These are phyloP conservation scores for Norana najaformis DNA, from an alignment of 2,888 invertebrate species.

Conservation along the genomic window DNA sequence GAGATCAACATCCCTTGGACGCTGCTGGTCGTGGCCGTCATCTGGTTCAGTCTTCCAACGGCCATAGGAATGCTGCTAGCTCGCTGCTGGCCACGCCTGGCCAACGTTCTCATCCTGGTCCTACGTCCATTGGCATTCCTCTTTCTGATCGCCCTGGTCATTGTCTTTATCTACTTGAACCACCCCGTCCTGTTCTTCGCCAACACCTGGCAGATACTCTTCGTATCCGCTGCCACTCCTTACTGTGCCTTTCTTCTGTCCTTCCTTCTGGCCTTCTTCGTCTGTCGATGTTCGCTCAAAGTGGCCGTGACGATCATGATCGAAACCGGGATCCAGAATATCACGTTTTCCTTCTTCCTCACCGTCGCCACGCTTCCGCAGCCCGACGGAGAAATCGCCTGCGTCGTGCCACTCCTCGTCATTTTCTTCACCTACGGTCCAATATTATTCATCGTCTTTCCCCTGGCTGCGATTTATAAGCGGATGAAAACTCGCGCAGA, in stretches of 20 bases:
- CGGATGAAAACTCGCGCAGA: neutral
- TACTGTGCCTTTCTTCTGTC: neutral
- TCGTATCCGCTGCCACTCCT: neutral
- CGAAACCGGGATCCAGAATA: conserved; percentile 24
- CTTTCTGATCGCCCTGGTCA: neutral
- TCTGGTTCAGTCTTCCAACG: conserved; percentile 8
- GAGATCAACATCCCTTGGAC: conserved; percentile 15
- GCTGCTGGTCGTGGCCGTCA: neutral
- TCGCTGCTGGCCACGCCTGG: neutral
- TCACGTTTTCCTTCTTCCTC: conserved; percentile 15
- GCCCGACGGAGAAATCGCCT: conserved; percentile 24
- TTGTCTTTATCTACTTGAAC: conserved; percentile 14
- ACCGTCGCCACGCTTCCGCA: neutral
- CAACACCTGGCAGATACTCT: neutral
- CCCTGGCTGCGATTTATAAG: neutral
- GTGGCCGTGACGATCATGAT: neutral
- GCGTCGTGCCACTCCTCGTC: conserved; percentile 17
- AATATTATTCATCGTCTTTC: neutral
- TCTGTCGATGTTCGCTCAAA: neutral
- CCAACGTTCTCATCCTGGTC: neutral
- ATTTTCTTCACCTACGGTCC: conserved; percentile 26
- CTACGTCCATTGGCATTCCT: neutral
- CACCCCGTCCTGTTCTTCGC: neutral
- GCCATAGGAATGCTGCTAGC: neutral
- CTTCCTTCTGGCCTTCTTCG: conserved; percentile 2